phyloP scores from a whole-genome alignment of 2,113 vertebrate genomes.

The Ammodytes marinus region DNA sequence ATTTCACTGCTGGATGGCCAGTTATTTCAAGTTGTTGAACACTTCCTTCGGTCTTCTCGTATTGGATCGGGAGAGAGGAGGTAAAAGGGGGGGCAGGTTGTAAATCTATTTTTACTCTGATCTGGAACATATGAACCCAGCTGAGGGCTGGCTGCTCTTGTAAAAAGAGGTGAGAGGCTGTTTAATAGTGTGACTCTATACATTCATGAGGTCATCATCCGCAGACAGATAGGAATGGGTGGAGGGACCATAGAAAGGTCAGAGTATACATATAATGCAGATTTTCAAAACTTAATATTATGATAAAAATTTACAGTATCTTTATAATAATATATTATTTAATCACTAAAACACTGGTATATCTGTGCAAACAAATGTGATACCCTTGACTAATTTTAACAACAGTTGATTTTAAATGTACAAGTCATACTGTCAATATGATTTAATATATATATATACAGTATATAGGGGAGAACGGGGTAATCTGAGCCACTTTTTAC shows the following conservation, averaged over 20 bases:
- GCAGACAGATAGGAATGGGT: background rate
- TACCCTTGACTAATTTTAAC: background rate
- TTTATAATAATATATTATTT: too few species aligned
- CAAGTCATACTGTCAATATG: too few species aligned
- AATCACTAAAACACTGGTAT: background rate
- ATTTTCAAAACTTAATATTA: too few species aligned
- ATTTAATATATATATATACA: too few species aligned
- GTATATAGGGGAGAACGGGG: too few species aligned
- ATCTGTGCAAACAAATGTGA: background rate
- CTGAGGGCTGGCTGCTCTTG: constrained; percentile 32
- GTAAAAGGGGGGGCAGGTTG: constrained; percentile 2
- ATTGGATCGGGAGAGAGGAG: constrained; percentile 11
- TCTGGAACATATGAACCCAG: constrained; percentile 48
- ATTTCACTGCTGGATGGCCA: background rate
- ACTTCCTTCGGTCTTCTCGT: background rate
- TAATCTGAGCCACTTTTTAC: too few species aligned
- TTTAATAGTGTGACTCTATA: constrained; percentile 59
- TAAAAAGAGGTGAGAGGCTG: constrained; percentile 55
- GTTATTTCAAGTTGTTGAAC: background rate
- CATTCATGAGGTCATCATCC: constrained; percentile 56
- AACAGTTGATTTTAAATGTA: too few species aligned
- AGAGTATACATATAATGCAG: background rate
- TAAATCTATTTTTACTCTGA: constrained; percentile 57
- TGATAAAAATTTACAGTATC: too few species aligned
- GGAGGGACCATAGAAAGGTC: background rate